Evolutionary conservation across 2,113 vertebrate genomes (phyloP).

Genomic region (Spheniscus mendiculus): DNA sequence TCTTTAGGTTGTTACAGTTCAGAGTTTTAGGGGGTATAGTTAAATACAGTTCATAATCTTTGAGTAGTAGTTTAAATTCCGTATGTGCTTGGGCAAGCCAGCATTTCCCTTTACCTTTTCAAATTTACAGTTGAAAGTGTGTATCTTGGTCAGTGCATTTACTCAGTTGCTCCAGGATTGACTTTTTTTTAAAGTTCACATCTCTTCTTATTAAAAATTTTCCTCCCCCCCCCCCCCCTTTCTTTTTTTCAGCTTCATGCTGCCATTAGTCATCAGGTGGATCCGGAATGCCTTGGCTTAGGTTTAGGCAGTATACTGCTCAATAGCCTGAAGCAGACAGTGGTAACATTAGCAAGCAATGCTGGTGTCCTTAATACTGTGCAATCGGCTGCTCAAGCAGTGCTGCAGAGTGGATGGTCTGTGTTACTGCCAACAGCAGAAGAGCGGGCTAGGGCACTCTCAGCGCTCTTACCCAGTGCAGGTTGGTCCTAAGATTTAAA

Average conservation of each 20-base stretch:
- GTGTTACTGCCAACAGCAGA: constrained; percentile 94
- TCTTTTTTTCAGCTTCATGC: constrained; percentile 86
- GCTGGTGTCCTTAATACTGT: constrained; percentile 92
- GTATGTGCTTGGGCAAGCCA: neutral
- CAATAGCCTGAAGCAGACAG: constrained; percentile 95
- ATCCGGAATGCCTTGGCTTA: constrained; percentile 91
- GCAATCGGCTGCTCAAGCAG: constrained; percentile 91
- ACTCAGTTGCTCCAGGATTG: neutral
- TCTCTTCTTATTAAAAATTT: neutral
- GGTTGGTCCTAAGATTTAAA: constrained; percentile 65
- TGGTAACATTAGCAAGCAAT: constrained; percentile 94
- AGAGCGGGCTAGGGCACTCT: constrained; percentile 92
- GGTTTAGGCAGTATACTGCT: constrained; percentile 91
- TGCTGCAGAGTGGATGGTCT: constrained; percentile 97
- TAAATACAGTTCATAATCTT: neutral
- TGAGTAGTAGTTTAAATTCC: neutral
- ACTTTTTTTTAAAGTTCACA: neutral
- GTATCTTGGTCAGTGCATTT: neutral
- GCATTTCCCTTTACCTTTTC: neutral
- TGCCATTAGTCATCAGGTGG: constrained; percentile 95
- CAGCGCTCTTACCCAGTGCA: constrained; percentile 91
- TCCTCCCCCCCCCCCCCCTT: neutral
- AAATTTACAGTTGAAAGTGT: neutral
- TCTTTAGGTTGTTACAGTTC: neutral
- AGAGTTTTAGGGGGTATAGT: neutral